Base-by-base conservation (phyloP, 2,797 vertebrate genomes). In the Heliangelus exortis region DNA sequence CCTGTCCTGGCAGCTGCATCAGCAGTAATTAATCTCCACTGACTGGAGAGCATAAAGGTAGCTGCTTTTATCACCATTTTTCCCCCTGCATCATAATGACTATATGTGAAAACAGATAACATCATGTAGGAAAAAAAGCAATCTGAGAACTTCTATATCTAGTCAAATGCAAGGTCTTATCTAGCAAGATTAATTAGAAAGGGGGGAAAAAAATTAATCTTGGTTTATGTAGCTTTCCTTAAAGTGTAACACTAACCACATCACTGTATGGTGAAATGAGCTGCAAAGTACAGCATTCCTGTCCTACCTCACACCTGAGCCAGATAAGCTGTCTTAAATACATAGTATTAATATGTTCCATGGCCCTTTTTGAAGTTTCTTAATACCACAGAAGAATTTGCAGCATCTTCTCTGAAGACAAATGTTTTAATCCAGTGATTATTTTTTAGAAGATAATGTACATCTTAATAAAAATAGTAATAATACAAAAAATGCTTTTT, bases 1-100 rank as follows among this genome's bases (percentile, higher is more conserved):
- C n/a, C 68, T 91, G 79, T n/a, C 63, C 61, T 90, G 83, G 39
- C 51, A 85, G 47, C 39, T 88, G 61, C 76, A 80, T 88, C 79
- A 90, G 75, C 43, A 69, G 51, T 72, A 87, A 91, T 93, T 87
- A 73, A 76, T 87, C 68, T 79, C 55, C 43, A 79, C 51, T 45
- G 39, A 75, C n/a, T n/a, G 55, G 65, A 71, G 31, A 82, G 51
- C 31, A 79, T 73, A 91, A 84, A 89, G 33, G 50, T 50, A 72
- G n/a, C 76, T 31, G n/a, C 31, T 91, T 92, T 87, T 76, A 84
- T 67, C 21, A 87, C 51, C 22, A 6, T 61, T 82, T 71, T 68
- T 68, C 0, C 0, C 20, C 14, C 8, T 57, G 13, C 41, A 50
- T 78, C 89, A 83, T 59, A 84, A 86, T 34, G 15, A 87, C 55